Conservation (phyloP, 2,888 invertebrate species). For the Odiellus spinosus region DNA sequence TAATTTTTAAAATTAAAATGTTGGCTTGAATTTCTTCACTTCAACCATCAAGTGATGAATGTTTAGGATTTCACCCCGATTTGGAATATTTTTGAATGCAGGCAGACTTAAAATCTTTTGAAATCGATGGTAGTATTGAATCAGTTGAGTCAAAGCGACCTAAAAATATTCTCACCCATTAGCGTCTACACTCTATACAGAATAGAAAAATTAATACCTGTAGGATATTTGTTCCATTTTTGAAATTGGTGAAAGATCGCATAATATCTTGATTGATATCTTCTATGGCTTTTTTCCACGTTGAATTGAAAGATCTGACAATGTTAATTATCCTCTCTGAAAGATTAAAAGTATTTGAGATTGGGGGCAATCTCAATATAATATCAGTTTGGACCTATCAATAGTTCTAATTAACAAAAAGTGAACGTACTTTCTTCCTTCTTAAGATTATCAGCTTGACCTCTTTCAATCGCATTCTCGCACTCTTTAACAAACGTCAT, state of each 20-base stretch:
- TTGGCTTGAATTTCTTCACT: slow-evolving; percentile 96
- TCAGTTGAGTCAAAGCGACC: slow-evolving; percentile 80
- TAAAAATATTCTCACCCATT: slow-evolving; percentile 20
- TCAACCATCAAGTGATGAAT: slow-evolving; percentile 98
- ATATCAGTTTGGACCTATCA: background rate
- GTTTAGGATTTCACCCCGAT: slow-evolving; percentile 71
- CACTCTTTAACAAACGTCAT: slow-evolving; percentile 94
- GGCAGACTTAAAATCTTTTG: slow-evolving; percentile 74
- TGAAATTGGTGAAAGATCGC: slow-evolving; percentile 85
- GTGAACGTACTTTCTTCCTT: slow-evolving; percentile 31
- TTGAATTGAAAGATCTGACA: slow-evolving; percentile 72
- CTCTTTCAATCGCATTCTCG: slow-evolving; percentile 65
- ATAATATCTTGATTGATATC: slow-evolving; percentile 76
- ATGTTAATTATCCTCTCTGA: slow-evolving; percentile 50
- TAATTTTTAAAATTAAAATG: no score
- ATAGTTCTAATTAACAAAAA: background rate
- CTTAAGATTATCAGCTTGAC: slow-evolving; percentile 34
- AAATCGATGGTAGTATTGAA: slow-evolving; percentile 95
- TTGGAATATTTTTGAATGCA: slow-evolving; percentile 34
- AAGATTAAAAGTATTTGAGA: slow-evolving; percentile 12
- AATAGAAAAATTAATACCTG: slow-evolving; percentile 39
- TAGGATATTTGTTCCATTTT: slow-evolving; percentile 82
- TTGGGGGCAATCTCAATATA: no score
- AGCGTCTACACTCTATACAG: no score
- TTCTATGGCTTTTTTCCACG: slow-evolving; percentile 92